Evolutionary conservation across 2,888 invertebrate species (phyloP).

Genomic region (Sicus ferrugineus): DNA sequence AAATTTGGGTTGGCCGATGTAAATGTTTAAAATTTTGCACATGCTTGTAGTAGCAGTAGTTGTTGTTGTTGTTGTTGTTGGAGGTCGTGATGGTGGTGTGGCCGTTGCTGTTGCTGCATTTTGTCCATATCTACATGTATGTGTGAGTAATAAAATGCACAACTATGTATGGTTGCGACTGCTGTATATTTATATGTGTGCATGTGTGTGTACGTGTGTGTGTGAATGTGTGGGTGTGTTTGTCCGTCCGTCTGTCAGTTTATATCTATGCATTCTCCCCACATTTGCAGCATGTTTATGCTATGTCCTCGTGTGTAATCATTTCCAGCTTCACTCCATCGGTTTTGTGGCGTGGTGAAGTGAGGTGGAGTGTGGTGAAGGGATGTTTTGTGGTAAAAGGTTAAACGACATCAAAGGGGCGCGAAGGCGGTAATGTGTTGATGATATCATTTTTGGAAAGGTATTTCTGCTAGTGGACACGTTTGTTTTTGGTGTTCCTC

Average conservation of each 20-base stretch:
- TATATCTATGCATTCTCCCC: conserved; percentile 19
- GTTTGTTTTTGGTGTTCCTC: background rate
- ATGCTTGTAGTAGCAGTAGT: conserved; percentile 18
- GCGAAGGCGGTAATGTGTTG: too few species aligned
- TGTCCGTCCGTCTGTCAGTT: background rate
- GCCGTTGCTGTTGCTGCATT: background rate
- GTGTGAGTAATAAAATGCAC: background rate
- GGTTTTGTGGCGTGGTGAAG: background rate
- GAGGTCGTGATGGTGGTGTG: background rate
- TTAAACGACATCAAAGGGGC: background rate
- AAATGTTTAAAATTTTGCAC: conserved; percentile 32
- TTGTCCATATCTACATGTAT: background rate
- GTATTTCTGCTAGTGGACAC: background rate
- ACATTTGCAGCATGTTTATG: conserved; percentile 33
- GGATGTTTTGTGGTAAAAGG: background rate
- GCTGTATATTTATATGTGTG: background rate
- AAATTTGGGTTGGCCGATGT: conserved; percentile 20
- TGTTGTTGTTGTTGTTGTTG: background rate
- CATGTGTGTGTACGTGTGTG: conserved; percentile 4
- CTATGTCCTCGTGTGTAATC: conserved; percentile 39
- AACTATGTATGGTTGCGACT: background rate
- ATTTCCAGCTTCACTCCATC: conserved; percentile 41
- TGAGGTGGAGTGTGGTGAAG: background rate
- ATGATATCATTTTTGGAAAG: background rate
- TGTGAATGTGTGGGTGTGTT: background rate